Conservation (phyloP, 2,888 invertebrate species). For the Heteropelma amictum region DNA sequence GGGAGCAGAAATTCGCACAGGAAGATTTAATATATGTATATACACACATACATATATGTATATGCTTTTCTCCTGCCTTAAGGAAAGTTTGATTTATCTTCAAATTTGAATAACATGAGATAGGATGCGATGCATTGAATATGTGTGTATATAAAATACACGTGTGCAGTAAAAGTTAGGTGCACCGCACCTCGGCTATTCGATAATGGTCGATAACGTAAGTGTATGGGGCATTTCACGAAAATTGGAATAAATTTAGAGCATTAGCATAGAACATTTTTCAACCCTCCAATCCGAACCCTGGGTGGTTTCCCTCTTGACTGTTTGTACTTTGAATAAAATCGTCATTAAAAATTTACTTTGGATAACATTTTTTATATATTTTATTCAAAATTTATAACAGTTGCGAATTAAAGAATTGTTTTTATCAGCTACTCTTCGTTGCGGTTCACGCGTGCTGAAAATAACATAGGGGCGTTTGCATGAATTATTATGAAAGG, state of each 20-base stretch:
- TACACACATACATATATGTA: not conserved
- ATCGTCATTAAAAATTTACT: no score
- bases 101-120: conserved; percentile 72
- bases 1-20: conserved; percentile 7
- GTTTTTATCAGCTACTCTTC: no score
- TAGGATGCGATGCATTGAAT: conserved; percentile 17
- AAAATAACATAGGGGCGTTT: no score
- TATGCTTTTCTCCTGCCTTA: conserved; percentile 35
- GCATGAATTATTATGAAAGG: no score
- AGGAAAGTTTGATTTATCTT: conserved; percentile 70
- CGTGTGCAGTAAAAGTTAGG: not conserved
- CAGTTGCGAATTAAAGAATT: no score
- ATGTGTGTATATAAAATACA: not conserved
- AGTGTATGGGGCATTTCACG: not conserved
- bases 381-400: no score
- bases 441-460: no score
- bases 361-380: no score
- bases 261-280: not conserved
- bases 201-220: conserved; percentile 65
- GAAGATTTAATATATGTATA: conserved; percentile 1
- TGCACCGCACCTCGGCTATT: conserved; percentile 49
- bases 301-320: no score
- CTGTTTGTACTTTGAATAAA: no score
- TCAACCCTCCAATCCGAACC: no score
- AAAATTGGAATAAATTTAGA: not conserved